Evolutionary conservation across 2,797 vertebrate genomes (phyloP).

Genomic region (Sebastes dallii): DNA sequence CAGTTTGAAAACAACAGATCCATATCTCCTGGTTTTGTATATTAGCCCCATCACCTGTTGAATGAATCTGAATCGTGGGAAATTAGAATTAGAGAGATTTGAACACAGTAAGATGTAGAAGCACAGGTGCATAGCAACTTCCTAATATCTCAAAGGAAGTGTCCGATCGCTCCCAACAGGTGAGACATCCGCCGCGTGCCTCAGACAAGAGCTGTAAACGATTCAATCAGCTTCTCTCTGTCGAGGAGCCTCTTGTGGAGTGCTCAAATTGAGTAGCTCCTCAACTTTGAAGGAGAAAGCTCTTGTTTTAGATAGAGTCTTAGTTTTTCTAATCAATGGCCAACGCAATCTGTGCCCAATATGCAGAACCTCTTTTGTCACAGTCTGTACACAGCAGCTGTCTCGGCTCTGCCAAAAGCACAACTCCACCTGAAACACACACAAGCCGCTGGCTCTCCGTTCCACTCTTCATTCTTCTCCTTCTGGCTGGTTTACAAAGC

Average conservation of each 20-base stretch:
- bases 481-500: not conserved
- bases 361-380: constrained; percentile 7
- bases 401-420: not conserved
- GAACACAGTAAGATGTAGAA: not conserved
- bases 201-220: constrained; percentile 3
- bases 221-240: constrained; percentile 18
- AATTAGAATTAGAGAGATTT: not conserved
- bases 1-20: not conserved
- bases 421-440: not conserved
- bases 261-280: constrained; percentile 6
- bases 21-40: not conserved
- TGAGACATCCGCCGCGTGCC: not conserved
- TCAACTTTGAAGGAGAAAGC: constrained; percentile 20
- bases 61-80: not conserved
- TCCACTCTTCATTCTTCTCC: not conserved
- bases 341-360: not conserved
- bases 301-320: constrained; percentile 8
- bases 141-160: not conserved
- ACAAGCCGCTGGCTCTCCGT: not conserved
- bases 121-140: constrained; percentile 22
- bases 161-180: constrained; percentile 2
- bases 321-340: not conserved
- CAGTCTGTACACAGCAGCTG: not conserved
- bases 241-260: constrained; percentile 1
- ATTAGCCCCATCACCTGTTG: not conserved